These are phyloP conservation scores for Venustoraphidia nigricollis DNA, from an alignment of 2,888 invertebrate species.

Conservation along the genomic window DNA sequence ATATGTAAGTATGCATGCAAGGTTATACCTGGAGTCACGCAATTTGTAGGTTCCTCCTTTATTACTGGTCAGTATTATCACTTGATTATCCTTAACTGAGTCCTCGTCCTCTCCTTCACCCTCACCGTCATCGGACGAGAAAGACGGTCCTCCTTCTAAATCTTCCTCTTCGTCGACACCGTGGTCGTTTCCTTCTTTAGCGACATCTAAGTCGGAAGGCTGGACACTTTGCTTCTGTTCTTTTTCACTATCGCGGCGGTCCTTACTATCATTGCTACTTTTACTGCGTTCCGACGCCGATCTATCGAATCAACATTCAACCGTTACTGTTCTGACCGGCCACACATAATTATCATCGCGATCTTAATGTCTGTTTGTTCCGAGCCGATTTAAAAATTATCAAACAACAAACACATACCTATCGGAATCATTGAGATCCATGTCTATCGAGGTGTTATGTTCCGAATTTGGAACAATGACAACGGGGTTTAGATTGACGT, in stretches of 20 bases:
- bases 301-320: background rate
- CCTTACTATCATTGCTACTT: conserved; percentile 21
- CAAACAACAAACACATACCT: no score
- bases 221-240: conserved; percentile 7
- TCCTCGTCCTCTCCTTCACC: conserved; percentile 28
- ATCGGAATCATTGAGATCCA: no score
- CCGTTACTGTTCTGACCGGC: no score
- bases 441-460: no score
- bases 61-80: conserved; percentile 29
- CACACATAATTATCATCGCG: no score
- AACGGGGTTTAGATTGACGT: conserved; percentile 38
- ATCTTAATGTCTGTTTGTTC: no score
- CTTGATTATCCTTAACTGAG: conserved; percentile 33
- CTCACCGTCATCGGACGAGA: conserved; percentile 20
- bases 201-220: conserved; percentile 13
- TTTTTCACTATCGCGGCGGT: conserved; percentile 10
- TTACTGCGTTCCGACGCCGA: background rate
- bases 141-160: conserved; percentile 12
- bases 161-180: conserved; percentile 10
- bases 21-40: conserved; percentile 51
- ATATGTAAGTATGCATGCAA: background rate
- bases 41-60: conserved; percentile 50
- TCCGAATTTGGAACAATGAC: conserved; percentile 12
- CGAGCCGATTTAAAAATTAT: no score
- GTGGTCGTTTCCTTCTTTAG: conserved; percentile 10